Base-by-base conservation (phyloP, 1,140 invertebrate genomes). In the Sarcophaga bullata region DNA sequence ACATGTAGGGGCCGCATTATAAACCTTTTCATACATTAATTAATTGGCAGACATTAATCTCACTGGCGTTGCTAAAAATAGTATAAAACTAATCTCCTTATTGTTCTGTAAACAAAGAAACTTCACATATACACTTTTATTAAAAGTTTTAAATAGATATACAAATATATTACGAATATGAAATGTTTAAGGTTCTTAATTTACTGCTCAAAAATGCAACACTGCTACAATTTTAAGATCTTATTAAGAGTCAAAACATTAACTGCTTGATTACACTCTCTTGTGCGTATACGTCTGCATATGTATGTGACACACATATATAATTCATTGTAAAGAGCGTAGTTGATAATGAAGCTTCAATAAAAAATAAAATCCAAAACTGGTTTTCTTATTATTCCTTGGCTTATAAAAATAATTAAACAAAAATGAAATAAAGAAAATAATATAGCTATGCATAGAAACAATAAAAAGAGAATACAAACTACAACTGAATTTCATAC, bases 291-390 rank as follows among this genome's bases (percentile, higher is more conserved):
- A n/a, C n/a, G n/a, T 58, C 7, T 58, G n/a, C 15, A 58, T 37
- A 37, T 37, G 25, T 37, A 4, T 37, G 54, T n/a, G 54, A 58
- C 5, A 37, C 5, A 37, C n/a, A 7, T n/a, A 58, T 58, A 13
- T 58, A 15, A 58, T n/a, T 15, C 54, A 15, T 37, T 15, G n/a
- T 58, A 58, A 58, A 58, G n/a, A 58, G 54, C 54, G 25, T 37
- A 37, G 25, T 37, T 2, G 25, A 2, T 37, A 37, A 37, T 37
- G 25, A 37, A 37, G 4, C 25, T 37, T n/a, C 13, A n/a, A 7
- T 13, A 58, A 58, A 13, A 58, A 58, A 58, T 58, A 58, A 58
- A 58, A 58, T 58, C 54, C 54, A 58, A 58, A 58, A 58, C 54
- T 58, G 54, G 54, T 58, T 58, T 58, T 58, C 4, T 37, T 4